phyloP scores from a whole-genome alignment of 2,113 vertebrate species.

The Camelus dromedarius region DNA sequence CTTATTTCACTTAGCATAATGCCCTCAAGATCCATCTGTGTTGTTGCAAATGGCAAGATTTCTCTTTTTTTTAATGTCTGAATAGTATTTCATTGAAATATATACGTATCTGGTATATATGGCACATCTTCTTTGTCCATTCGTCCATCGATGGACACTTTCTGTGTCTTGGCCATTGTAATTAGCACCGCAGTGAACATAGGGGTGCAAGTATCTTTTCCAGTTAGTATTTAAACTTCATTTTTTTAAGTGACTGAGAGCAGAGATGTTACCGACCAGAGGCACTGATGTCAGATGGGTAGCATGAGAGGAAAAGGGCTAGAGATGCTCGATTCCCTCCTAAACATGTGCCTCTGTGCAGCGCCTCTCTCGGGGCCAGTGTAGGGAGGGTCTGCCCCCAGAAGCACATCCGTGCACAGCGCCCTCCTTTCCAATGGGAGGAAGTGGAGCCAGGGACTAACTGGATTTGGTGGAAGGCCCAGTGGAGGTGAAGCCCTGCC shows the following conservation, averaged over 20 bases:
- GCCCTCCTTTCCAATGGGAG: not conserved
- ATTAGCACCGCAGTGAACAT: not conserved
- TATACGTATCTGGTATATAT: not conserved
- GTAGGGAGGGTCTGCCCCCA: not conserved
- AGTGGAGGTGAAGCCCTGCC: not conserved
- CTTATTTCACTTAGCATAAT: not conserved
- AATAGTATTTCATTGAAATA: not conserved
- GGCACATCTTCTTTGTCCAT: not conserved
- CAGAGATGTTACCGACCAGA: not conserved
- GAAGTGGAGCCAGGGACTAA: not conserved
- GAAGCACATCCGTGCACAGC: not conserved
- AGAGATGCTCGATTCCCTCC: not conserved
- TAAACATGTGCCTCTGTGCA: accelerated
- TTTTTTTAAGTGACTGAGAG: not conserved
- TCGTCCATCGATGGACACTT: not conserved
- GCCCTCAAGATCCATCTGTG: not conserved
- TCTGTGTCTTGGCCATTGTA: not conserved
- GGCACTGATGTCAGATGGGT: not conserved
- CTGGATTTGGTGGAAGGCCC: not conserved
- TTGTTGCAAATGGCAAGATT: not conserved
- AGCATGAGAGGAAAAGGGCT: not conserved
- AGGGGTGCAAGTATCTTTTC: not conserved
- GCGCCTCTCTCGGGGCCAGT: not conserved
- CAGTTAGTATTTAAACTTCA: not conserved
- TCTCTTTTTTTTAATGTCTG: not conserved